A percentile compares a stretch with the other conserved stretches of the same genome.
These are phyloP conservation scores for Pseudochromis fuscus DNA, from an alignment of 2,797 vertebrate genomes.

Conservation along the genomic window DNA sequence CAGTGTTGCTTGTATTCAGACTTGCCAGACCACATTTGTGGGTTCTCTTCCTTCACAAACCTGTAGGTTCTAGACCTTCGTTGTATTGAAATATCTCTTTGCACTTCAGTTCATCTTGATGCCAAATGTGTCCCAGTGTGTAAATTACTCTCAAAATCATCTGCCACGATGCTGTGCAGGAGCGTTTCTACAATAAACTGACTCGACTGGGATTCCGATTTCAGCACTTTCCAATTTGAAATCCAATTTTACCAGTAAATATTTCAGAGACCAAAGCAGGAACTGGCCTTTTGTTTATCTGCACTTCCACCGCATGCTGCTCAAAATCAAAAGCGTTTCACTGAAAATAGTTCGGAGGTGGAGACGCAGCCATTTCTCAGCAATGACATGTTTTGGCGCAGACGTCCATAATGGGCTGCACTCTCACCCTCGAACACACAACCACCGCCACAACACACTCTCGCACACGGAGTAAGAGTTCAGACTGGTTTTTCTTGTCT, in stretches of 20 bases:
- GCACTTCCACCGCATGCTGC: background rate
- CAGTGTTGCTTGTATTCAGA: background rate
- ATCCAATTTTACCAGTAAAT: slow-evolving; percentile 11
- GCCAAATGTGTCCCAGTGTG: slow-evolving; percentile 1
- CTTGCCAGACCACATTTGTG: slow-evolving; percentile 3
- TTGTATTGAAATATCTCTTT: slow-evolving; percentile 6
- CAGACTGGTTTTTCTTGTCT: slow-evolving; percentile 54
- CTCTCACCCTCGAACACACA: slow-evolving; percentile 50
- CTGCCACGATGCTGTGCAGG: background rate
- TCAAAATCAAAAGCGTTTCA: slow-evolving; percentile 28
- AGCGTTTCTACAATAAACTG: slow-evolving; percentile 3
- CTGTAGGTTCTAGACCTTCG: background rate
- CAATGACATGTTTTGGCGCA: slow-evolving; percentile 67
- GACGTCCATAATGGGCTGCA: slow-evolving; percentile 49
- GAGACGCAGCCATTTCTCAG: slow-evolving; percentile 62
- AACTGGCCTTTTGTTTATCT: slow-evolving; percentile 31
- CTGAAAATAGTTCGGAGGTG: slow-evolving; percentile 52
- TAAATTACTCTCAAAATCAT: background rate
- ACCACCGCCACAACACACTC: slow-evolving; percentile 38
- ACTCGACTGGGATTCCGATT: slow-evolving; percentile 5
- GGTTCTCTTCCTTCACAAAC: background rate
- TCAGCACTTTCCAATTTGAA: slow-evolving; percentile 26
- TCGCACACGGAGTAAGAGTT: slow-evolving; percentile 47
- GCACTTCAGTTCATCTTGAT: slow-evolving; percentile 2
- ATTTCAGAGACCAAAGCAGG: slow-evolving; percentile 5